phyloP scores from a whole-genome alignment of 1,140 invertebrate species.

The Rhyacophila brunnea region DNA sequence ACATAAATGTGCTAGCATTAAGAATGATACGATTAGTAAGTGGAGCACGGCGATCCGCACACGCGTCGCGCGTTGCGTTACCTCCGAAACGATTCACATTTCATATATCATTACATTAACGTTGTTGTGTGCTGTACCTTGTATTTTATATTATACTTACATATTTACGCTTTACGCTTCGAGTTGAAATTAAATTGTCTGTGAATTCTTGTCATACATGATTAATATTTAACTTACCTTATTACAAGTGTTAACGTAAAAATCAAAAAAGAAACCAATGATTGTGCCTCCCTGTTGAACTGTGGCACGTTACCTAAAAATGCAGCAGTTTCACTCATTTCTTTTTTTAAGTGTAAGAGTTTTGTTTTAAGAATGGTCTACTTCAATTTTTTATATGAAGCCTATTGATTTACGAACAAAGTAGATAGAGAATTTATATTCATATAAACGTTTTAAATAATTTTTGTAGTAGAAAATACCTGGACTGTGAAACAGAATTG shows the following conservation, averaged over 20 bases:
- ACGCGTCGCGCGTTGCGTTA: constrained; percentile 16
- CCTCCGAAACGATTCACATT: constrained; percentile 28
- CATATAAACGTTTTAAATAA: constrained; percentile 29
- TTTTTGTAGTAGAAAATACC: constrained; percentile 33
- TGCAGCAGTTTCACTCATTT: constrained; percentile 32
- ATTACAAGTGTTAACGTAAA: constrained; percentile 29
- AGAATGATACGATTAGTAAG: constrained; percentile 11
- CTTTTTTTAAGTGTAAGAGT: constrained; percentile 31
- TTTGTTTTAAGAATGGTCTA: constrained; percentile 34
- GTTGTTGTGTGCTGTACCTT: constrained; percentile 37
- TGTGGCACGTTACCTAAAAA: constrained; percentile 37
- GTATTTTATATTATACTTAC: constrained; percentile 36
- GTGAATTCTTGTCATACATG: constrained; percentile 36
- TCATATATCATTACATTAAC: constrained; percentile 22
- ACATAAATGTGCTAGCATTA: constrained; percentile 28
- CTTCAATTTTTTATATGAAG: constrained; percentile 32
- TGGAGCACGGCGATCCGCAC: constrained; percentile 6
- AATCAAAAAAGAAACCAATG: constrained; percentile 34
- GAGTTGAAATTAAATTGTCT: constrained; percentile 34
- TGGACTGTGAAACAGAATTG: constrained; percentile 31
- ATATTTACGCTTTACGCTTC: constrained; percentile 37
- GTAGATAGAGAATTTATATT: constrained; percentile 35
- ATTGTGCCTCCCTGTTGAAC: constrained; percentile 35
- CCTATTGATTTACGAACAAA: constrained; percentile 37
- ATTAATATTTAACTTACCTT: constrained; percentile 28